A percentile compares a stretch with the other conserved stretches of the same genome.
These are phyloP conservation scores for Aromia moschata DNA, from an alignment of 2,888 invertebrate genomes.

Conservation along the genomic window DNA sequence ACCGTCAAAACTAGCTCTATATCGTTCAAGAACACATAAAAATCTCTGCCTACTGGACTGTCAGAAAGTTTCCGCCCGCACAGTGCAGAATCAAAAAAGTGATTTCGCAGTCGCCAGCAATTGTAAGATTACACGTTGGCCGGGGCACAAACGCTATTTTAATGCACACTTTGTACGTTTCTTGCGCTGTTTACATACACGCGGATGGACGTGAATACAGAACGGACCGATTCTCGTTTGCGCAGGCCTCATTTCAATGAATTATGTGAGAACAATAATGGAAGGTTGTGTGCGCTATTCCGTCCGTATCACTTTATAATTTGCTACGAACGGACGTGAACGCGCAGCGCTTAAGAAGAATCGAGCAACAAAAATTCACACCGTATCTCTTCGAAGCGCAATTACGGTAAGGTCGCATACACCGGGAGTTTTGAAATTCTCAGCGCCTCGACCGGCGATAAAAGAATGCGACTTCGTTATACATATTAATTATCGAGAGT, in stretches of 20 bases:
- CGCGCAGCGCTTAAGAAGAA: conserved; percentile 12
- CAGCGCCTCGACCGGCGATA: neutral
- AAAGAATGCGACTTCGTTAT: neutral
- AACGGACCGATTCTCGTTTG: conserved; percentile 25
- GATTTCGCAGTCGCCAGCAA: conserved; percentile 27
- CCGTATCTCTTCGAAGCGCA: neutral
- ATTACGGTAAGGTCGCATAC: neutral
- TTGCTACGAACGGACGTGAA: conserved; percentile 29
- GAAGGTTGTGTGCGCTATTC: conserved; percentile 33
- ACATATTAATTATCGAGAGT: conserved; percentile 2
- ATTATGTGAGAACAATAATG: conserved; percentile 37
- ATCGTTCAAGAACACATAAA: no score
- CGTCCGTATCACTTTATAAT: conserved; percentile 35
- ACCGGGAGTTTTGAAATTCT: neutral
- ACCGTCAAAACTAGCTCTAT: no score
- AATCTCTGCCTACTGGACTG: no score
- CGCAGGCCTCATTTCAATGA: conserved; percentile 35
- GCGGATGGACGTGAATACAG: conserved; percentile 18
- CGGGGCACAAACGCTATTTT: conserved; percentile 26
- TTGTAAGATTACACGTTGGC: conserved; percentile 29
- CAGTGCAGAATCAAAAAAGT: conserved; percentile 18
- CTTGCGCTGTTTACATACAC: conserved; percentile 26
- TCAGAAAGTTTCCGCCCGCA: neutral
- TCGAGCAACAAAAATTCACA: conserved; percentile 21
- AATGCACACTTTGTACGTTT: conserved; percentile 23